Evolutionary conservation across 2,797 vertebrate genomes (phyloP).

Genomic region (Spinus pinus): DNA sequence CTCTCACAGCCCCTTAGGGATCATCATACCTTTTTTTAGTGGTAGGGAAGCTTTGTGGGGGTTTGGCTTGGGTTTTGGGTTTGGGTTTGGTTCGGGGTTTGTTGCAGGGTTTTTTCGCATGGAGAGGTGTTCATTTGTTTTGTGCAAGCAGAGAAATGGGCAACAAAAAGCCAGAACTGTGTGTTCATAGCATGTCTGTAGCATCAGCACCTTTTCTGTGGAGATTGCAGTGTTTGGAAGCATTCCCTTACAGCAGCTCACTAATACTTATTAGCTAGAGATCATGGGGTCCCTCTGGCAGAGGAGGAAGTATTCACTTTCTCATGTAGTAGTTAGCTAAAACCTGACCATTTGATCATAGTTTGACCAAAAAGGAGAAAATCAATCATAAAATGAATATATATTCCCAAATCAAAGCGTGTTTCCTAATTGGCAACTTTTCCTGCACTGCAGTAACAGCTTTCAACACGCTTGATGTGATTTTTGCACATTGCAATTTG

Average conservation of each 20-base stretch:
- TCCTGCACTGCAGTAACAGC: background rate
- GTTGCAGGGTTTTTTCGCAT: rapidly evolving
- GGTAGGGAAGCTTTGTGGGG: background rate
- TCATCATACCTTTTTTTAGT: background rate
- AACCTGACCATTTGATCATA: background rate
- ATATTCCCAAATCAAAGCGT: background rate
- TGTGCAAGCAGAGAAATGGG: background rate
- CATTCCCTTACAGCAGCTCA: background rate
- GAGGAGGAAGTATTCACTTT: background rate
- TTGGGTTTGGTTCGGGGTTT: background rate
- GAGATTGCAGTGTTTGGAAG: background rate
- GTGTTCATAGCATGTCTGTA: background rate
- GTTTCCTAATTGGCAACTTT: background rate
- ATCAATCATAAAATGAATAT: background rate
- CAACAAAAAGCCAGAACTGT: background rate
- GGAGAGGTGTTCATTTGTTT: background rate
- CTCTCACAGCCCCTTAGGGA: background rate
- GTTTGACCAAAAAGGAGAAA: background rate
- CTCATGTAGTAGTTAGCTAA: background rate
- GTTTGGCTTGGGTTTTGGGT: background rate
- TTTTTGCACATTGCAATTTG: background rate
- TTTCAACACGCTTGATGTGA: rapidly evolving
- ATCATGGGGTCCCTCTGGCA: background rate
- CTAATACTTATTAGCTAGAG: background rate
- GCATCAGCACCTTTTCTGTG: background rate